Evolutionary conservation across 2,888 invertebrate species (phyloP).

Genomic region (Pristionchus arcanus): DNA sequence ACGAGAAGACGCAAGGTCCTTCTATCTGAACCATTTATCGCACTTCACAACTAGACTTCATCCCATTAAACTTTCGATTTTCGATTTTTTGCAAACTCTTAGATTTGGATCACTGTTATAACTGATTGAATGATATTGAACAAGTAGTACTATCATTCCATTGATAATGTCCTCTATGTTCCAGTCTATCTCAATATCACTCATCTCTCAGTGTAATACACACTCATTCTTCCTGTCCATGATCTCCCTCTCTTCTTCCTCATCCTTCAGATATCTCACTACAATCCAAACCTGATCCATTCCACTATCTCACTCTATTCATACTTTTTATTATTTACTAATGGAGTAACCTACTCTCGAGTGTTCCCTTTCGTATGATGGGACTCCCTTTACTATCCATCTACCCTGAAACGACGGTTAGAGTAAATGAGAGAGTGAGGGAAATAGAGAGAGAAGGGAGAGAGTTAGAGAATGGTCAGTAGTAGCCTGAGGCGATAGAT

Average conservation of each 20-base stretch:
- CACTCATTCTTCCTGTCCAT: background rate
- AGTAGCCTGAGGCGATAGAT: conserved; percentile 40
- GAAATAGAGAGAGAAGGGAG: background rate
- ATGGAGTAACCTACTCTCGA: background rate
- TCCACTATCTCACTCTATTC: background rate
- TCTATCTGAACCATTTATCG: background rate
- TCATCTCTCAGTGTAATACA: conserved; percentile 43
- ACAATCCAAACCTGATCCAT: conserved; percentile 12
- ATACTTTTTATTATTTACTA: conserved; percentile 4
- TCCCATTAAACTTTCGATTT: background rate
- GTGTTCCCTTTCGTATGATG: background rate
- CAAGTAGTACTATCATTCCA: background rate
- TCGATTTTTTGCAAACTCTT: background rate
- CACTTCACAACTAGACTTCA: background rate
- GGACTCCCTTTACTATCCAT: background rate
- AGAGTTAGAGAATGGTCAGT: background rate
- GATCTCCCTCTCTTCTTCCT: conserved; percentile 3
- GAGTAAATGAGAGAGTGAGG: background rate
- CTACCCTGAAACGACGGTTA: background rate
- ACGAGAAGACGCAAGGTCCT: background rate
- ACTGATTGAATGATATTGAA: background rate
- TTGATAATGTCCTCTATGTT: conserved; percentile 4
- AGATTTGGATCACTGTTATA: background rate
- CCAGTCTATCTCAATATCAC: conserved; percentile 4
- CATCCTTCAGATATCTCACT: conserved; percentile 1